Evolutionary conservation across 2,113 vertebrate genomes (phyloP).

Genomic region (Siniperca knerii): DNA sequence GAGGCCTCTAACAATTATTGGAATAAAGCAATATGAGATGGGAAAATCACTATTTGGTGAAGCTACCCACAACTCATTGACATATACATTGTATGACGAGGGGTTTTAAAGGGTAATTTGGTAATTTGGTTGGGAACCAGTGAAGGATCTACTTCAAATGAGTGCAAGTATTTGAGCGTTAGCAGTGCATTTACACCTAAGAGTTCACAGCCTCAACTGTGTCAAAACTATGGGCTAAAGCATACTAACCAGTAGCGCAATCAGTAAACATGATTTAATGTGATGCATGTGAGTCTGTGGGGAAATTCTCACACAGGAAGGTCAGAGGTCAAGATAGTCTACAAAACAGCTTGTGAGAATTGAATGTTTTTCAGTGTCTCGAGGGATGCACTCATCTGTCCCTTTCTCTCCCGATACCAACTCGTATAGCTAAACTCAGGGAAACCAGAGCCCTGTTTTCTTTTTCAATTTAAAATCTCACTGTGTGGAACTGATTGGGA

Average conservation of each 20-base stretch:
- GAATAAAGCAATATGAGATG: not conserved
- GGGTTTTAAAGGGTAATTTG: not conserved
- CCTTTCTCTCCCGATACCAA: not conserved
- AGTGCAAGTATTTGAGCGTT: not conserved
- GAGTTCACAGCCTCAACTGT: not conserved
- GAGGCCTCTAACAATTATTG: not conserved
- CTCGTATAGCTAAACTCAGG: not conserved
- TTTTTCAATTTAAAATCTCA: not conserved
- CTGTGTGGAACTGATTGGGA: not conserved
- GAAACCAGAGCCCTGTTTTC: not conserved
- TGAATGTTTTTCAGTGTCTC: not conserved
- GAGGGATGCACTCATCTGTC: not conserved
- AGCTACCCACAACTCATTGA: not conserved
- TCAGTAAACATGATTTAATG: conserved; percentile 13
- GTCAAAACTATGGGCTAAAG: not conserved
- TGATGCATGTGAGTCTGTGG: not conserved
- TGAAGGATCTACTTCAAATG: not conserved
- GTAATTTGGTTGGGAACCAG: not conserved
- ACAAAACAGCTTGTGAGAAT: not conserved
- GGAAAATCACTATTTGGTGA: not conserved
- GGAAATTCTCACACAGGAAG: not conserved
- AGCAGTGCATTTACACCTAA: too few relatives aligned
- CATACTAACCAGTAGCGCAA: not conserved
- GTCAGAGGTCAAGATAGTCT: conserved; percentile 10
- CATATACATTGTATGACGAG: not conserved